Base-by-base conservation (phyloP, 2,888 invertebrate species). In the Drosophila algonquin region DNA sequence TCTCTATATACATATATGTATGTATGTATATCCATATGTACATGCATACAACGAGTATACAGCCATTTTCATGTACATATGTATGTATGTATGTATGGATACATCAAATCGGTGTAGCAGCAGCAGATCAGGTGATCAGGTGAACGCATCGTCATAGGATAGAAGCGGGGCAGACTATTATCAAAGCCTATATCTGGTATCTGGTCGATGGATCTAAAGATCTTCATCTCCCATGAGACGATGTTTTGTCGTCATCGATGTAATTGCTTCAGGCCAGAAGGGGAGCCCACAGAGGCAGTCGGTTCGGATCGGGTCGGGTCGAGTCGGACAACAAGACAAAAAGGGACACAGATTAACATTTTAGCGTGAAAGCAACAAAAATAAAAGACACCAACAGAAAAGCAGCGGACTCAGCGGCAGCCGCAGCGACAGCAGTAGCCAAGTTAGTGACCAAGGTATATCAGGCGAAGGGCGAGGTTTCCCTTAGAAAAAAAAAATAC, bases 291-390 rank as follows among this genome's bases (percentile, higher is more conserved):
- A 64, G 24, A 16, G 21, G 12, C 52, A 67, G 58, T 68, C 67
- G 55, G 40, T 6, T 14, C 40, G 24, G 24, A 5, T 24, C 67
- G 55, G 40, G 14, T 14, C 40, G 24, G 24, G 24, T 24, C 64
- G 55, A 14, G 35, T 14, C 40, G 40, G 40, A 14, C 14, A 55
- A 63, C 67, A 61, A 63, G 48, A 40, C 65, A 58, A 73, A 77
- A 82, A 77, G 63, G 83, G 80, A 85, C 67, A 85, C 67, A 83
- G 82, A 83, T 88, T 88, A 88, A 86, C 81, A 75, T 86, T 82
- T 82, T 86, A 86, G 80, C 81, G 87, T 87, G 74, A 81, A 78
- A 77, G 65, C 74, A 67, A 81, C 67, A 77, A 80, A 67, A 69
- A 51, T 57, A 69, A 32, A 52, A 44, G 21, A 50, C 54, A 75